A percentile compares a stretch with the other conserved stretches of the same genome.
phyloP scores from a whole-genome alignment of 2,888 invertebrate genomes.

The Melinaea menophilus region DNA sequence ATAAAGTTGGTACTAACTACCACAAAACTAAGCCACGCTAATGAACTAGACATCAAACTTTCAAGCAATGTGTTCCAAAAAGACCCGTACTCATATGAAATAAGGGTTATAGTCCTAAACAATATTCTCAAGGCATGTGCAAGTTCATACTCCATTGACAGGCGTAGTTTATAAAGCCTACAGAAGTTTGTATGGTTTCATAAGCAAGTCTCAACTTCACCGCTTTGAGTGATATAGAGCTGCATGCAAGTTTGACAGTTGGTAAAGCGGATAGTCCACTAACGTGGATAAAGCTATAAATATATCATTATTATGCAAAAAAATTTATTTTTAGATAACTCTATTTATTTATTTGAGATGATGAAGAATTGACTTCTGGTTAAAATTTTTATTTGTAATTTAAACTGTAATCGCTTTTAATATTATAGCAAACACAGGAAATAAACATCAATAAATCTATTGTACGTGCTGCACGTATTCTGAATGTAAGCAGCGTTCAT shows the following conservation, averaged over 20 bases:
- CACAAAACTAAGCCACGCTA: neutral
- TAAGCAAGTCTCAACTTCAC: conserved; percentile 19
- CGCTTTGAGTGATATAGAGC: conserved; percentile 19
- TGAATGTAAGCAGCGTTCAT: too few relatives aligned
- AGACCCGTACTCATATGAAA: neutral
- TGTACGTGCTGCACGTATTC: too few relatives aligned
- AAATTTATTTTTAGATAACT: too few relatives aligned
- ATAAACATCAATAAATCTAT: too few relatives aligned
- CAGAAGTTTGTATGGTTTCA: conserved; percentile 15
- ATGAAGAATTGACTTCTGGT: too few relatives aligned
- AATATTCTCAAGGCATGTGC: conserved; percentile 13
- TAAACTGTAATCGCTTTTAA: too few relatives aligned
- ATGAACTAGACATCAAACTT: conserved; percentile 1
- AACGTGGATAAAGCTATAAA: too few relatives aligned
- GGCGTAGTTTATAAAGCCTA: conserved; percentile 23
- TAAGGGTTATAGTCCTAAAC: neutral
- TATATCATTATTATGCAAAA: too few relatives aligned
- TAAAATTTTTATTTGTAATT: too few relatives aligned
- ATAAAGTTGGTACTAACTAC: conserved; percentile 1
- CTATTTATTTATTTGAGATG: too few relatives aligned
- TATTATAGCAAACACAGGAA: too few relatives aligned
- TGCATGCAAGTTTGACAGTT: conserved; percentile 21
- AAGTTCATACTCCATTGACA: conserved; percentile 10
- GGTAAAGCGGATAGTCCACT: neutral
- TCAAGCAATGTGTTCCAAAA: neutral